Base-by-base conservation (phyloP, 2,888 invertebrate genomes). In the Conchocele bisecta region DNA sequence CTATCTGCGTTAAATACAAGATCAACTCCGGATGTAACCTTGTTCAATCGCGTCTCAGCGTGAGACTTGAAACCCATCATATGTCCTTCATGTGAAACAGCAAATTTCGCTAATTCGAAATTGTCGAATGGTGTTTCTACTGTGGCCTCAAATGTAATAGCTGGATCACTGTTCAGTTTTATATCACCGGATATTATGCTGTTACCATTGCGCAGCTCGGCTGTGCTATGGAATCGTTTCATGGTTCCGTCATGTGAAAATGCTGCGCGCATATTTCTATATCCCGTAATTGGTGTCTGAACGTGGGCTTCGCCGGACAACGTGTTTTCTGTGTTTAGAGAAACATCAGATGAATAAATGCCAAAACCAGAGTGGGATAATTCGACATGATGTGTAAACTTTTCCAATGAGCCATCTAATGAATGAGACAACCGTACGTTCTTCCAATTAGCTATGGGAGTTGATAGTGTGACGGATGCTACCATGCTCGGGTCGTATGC, bases 211-310 rank as follows among this genome's bases (percentile, higher is more conserved):
- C 58, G 56, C 15, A 65, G 22, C n/a, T n/a, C n/a, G n/a, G n/a
- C n/a, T n/a, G n/a, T n/a, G n/a, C n/a, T n/a, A n/a, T n/a, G n/a
- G n/a, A 70, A 67, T 4, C 48, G 53, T 24, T 48, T 13, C 33
- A 57, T 26, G 13, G 22, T 28, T 5, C 70, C 69, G 33, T 58
- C 53, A 33, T 75, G 75, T 28, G 61, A 53, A 29, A 75, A 24
- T n/a, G 44, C 53, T 9, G 46, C 59, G 17, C 44, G 48, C 53
- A 75, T 53, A 22, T 66, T 53, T 24, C 37, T 48, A 29, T 42
- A 74, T 31, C 58, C 57, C 33, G 61, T 74, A 7, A 69, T 4
- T 41, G 74, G 74, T 41, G 74, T 66, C 46, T 65, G 41, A 11
- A 68, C 28, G 20, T 53, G 48, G 17, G 61, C 9, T 1, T 31